Percentiles rank a stretch among this genome's conserved stretches.
Conservation (phyloP, 2,113 vertebrate species). For the Phylloscopus trochiloides region DNA sequence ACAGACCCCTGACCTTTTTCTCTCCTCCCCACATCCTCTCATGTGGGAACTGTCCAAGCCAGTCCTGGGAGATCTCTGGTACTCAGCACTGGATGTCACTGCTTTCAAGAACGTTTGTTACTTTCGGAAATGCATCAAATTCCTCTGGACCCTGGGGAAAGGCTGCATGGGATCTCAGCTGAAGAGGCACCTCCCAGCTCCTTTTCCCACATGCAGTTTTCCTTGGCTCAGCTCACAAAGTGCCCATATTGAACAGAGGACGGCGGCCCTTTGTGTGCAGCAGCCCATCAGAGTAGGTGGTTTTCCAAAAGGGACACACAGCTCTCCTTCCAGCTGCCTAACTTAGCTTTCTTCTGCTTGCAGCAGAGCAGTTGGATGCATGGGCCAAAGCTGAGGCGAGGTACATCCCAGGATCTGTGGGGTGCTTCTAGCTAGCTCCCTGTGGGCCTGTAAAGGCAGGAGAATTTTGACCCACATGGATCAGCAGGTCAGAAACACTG, state of each 20-base stretch:
- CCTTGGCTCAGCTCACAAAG: not conserved
- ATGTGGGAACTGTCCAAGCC: not conserved
- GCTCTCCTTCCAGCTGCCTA: not conserved
- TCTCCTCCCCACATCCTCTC: not conserved
- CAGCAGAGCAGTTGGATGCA: not conserved
- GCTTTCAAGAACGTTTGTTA: not conserved
- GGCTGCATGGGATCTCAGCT: not conserved
- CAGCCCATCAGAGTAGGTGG: accelerated
- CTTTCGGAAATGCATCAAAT: conserved; percentile 10
- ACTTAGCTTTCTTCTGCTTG: not conserved
- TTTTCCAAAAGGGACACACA: not conserved
- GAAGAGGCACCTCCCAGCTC: not conserved
- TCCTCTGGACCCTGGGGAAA: conserved; percentile 8
- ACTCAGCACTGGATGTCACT: not conserved
- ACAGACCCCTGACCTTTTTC: not conserved
- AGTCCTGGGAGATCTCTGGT: not conserved
- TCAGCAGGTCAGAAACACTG: not conserved
- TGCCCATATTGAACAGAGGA: too few relatives aligned
- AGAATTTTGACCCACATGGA: not conserved
- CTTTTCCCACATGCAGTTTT: not conserved
- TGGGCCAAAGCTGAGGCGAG: not conserved
- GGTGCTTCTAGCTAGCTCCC: not conserved
- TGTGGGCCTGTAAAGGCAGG: accelerated
- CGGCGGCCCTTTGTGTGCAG: not conserved
- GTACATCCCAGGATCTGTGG: not conserved